Conservation (phyloP, 2,888 invertebrate genomes). For the Molorchus minor region DNA sequence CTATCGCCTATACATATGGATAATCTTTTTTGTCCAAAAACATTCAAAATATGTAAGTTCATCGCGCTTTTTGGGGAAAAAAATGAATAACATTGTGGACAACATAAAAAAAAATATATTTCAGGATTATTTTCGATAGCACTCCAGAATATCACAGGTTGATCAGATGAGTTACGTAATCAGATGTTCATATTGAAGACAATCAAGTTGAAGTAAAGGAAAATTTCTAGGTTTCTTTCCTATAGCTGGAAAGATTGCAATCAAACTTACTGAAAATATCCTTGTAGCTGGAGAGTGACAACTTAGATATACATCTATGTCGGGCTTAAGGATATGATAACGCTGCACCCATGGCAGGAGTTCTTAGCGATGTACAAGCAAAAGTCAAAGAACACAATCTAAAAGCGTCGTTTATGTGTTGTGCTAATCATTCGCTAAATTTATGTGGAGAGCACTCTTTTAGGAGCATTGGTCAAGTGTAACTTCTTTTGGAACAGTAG, state of each 20-base stretch:
- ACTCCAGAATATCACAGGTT: constrained; percentile 1
- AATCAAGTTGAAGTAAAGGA: constrained; percentile 8
- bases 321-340: constrained; percentile 17
- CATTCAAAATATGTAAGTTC: background rate
- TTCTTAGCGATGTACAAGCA: background rate
- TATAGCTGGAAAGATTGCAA: background rate
- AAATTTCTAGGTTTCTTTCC: background rate
- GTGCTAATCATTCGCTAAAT: constrained; percentile 1
- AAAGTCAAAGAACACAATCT: constrained; percentile 9
- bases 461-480: constrained; percentile 6
- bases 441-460: background rate
- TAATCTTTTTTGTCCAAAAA: background rate
- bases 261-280: background rate
- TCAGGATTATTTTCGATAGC: constrained; percentile 8
- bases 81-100: constrained; percentile 11
- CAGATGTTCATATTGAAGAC: background rate
- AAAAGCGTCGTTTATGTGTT: constrained; percentile 7
- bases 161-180: constrained; percentile 1
- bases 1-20: background rate
- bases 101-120: constrained; percentile 5
- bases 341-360: constrained; percentile 11
- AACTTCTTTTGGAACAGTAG: constrained; percentile 13
- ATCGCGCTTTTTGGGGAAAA: background rate
- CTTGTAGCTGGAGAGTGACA: constrained; percentile 7
- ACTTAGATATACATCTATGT: constrained; percentile 14